These are phyloP conservation scores for Acleris cristana DNA, from an alignment of 2,888 invertebrate species.

Conservation along the genomic window DNA sequence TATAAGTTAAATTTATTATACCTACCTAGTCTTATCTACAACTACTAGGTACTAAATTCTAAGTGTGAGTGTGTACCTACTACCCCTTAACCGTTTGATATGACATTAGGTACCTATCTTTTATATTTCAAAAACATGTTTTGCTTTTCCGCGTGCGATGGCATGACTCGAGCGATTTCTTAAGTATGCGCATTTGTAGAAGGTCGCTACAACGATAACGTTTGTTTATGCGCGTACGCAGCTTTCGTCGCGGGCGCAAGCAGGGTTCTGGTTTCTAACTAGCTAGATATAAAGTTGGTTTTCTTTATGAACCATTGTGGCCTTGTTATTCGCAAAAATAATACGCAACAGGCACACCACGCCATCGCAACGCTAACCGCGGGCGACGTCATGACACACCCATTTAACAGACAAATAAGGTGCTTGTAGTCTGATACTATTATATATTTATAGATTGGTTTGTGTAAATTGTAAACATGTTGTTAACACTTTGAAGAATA, in stretches of 20 bases:
- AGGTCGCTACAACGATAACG: constrained; percentile 64
- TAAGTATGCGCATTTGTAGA: constrained; percentile 58
- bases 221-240: constrained; percentile 56
- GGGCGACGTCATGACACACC: constrained; percentile 80
- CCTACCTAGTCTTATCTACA: too few relatives aligned
- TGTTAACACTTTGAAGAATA: constrained; percentile 2
- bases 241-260: constrained; percentile 32
- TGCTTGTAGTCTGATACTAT: constrained; percentile 61
- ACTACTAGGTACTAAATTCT: too few relatives aligned
- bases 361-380: constrained; percentile 56
- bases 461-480: constrained; percentile 32
- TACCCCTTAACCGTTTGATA: constrained; percentile 14
- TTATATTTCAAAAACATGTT: constrained; percentile 55
- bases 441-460: constrained; percentile 40
- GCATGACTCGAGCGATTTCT: constrained; percentile 47
- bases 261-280: constrained; percentile 50
- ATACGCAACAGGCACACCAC: constrained; percentile 69
- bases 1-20: too few relatives aligned
- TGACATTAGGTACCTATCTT: constrained; percentile 15
- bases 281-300: constrained; percentile 53
- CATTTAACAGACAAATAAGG: constrained; percentile 75
- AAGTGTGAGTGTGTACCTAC: neutral
- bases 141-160: constrained; percentile 42
- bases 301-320: constrained; percentile 55
- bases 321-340: constrained; percentile 72